Conservation (phyloP, 37 sponge, comb jelly and placozoan genomes). For the Haliclona indistincta region DNA sequence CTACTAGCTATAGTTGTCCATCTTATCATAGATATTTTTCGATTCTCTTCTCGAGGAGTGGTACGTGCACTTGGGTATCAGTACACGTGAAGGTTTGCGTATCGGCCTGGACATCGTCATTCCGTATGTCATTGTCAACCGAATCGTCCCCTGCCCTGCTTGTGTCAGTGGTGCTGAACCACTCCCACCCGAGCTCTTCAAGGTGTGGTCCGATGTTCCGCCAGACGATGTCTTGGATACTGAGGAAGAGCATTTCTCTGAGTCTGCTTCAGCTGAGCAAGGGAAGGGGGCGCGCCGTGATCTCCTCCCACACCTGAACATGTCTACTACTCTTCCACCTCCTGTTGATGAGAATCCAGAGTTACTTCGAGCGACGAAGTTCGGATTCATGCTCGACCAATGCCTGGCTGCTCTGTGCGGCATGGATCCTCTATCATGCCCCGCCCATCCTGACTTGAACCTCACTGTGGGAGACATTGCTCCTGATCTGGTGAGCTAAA, state of each 20-base stretch:
- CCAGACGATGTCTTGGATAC: background rate
- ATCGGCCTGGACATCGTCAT: slow-evolving; percentile 19
- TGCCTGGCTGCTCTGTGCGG: slow-evolving; percentile 45
- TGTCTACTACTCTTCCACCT: background rate
- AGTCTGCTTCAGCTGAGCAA: background rate
- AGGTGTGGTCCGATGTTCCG: background rate
- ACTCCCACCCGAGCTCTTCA: background rate
- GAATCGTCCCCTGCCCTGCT: slow-evolving; percentile 86
- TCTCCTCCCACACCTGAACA: background rate
- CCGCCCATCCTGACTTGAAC: slow-evolving; percentile 50
- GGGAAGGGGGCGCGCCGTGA: background rate
- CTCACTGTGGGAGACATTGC: slow-evolving; percentile 64
- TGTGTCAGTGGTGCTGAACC: slow-evolving; percentile 62
- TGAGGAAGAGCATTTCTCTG: background rate
- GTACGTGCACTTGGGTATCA: slow-evolving; percentile 83
- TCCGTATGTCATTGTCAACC: slow-evolving; percentile 72
- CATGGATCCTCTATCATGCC: slow-evolving; percentile 40
- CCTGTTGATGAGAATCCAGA: too few relatives aligned
- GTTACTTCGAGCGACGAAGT: slow-evolving; percentile 36
- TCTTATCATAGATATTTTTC: slow-evolving; percentile 11
- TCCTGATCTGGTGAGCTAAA: slow-evolving; percentile 70
- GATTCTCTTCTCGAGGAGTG: slow-evolving; percentile 91
- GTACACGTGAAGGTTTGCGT: slow-evolving; percentile 44
- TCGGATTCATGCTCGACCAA: slow-evolving; percentile 83
- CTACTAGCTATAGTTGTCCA: slow-evolving; percentile 65